These are phyloP conservation scores for Xanthia togata DNA, from an alignment of 2,888 invertebrate species.

Conservation along the genomic window DNA sequence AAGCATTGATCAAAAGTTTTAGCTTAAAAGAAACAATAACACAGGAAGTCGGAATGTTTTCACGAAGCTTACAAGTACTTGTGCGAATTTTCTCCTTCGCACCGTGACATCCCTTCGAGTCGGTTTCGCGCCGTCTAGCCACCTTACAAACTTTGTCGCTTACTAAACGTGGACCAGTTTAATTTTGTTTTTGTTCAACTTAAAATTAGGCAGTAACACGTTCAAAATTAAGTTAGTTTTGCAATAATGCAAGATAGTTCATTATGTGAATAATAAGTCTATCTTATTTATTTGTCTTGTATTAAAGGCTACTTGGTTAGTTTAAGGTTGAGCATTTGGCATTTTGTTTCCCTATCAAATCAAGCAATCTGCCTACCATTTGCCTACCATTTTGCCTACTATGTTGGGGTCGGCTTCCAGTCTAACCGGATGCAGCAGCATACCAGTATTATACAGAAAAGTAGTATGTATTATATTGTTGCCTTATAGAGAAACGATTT, in stretches of 20 bases:
- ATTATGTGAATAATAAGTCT: no score
- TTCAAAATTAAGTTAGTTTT: background rate
- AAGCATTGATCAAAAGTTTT: background rate
- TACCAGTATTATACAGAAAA: no score
- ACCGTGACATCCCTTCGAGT: constrained; percentile 76
- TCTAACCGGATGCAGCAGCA: no score
- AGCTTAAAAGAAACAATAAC: constrained; percentile 13
- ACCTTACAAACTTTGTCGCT: constrained; percentile 71
- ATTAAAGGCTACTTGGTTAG: background rate
- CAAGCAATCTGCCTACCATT: no score
- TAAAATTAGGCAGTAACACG: background rate
- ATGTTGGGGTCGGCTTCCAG: no score
- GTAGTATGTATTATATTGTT: background rate
- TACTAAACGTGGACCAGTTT: constrained; percentile 68
- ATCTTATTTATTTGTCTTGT: background rate
- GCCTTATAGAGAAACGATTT: background rate
- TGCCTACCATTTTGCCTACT: no score
- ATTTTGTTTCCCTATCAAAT: background rate
- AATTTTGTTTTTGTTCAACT: constrained; percentile 36
- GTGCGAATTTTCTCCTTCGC: constrained; percentile 77
- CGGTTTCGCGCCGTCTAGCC: constrained; percentile 77
- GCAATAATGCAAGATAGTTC: background rate
- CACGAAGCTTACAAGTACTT: constrained; percentile 44
- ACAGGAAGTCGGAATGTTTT: constrained; percentile 32
- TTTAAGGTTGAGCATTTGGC: background rate